These are phyloP conservation scores for Tupaia tana DNA, from an alignment of 2,113 vertebrate species.

Conservation along the genomic window DNA sequence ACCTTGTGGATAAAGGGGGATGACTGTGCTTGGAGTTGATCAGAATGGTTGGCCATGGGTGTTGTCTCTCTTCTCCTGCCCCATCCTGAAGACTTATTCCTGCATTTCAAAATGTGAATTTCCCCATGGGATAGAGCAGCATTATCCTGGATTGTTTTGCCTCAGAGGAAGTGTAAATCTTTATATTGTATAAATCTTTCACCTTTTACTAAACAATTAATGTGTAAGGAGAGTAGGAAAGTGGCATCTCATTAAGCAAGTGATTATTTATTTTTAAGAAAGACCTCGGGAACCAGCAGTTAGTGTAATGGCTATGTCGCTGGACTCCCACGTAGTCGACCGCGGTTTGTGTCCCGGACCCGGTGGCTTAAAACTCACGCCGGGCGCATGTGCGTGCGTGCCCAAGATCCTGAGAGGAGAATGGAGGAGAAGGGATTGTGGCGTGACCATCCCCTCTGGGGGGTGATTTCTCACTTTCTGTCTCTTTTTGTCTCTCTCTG, in stretches of 20 bases:
- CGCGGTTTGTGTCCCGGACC: no score
- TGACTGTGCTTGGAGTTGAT: not conserved
- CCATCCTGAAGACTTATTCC: not conserved
- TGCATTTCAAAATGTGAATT: not conserved
- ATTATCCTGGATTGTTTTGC: not conserved
- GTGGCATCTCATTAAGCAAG: conserved; percentile 8
- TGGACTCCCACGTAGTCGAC: no score
- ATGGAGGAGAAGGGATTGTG: no score
- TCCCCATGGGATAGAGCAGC: not conserved
- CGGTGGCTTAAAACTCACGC: no score
- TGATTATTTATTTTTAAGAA: conserved; percentile 22
- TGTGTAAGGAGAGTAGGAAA: not conserved
- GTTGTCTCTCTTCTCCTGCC: not conserved
- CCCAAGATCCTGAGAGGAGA: no score
- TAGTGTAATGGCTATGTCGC: no score
- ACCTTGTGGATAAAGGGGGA: no score
- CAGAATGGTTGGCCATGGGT: not conserved
- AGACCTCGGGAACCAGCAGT: not conserved
- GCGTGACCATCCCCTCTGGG: no score
- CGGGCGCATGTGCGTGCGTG: no score
- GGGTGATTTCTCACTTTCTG: no score
- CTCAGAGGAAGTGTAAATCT: not conserved
- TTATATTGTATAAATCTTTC: no score
- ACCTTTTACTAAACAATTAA: not conserved
- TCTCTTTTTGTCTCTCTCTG: no score